Evolutionary conservation across 2,113 vertebrate genomes (phyloP), one percentile per base, ranked within the genome.

Genomic region (Callithrix jacchus): DNA sequence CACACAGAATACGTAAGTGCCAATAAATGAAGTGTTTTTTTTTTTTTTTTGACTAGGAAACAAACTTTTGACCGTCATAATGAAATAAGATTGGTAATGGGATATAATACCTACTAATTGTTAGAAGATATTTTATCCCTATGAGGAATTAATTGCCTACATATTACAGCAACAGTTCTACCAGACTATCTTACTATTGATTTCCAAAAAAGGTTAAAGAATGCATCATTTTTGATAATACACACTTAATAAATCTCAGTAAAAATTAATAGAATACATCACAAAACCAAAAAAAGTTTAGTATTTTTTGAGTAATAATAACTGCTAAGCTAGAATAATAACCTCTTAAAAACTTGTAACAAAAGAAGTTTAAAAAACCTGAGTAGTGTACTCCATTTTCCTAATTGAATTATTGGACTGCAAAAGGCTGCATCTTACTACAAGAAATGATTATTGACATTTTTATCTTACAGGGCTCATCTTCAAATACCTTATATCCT

Each of bases 21-120:
- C 96, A 97, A 97, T 97, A 98, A 98, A 98, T 97, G 97, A 98
- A 98, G 95, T 95, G 94, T 97, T 98, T 98, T 91, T 56, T 98
- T 96, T 95, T 93, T 97, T 98, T 98, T 91, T 56, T 98, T 96
- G 96, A 97, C 61, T 58, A 98, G 97, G 92, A 96, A 97, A 97
- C 98, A 98, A 98, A 98, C 80, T 95, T 97, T 95, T 95, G 89
- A 92, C 3, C 82, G 76, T 94, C 40, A 56, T 30, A 49, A 35
- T 86, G 68, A 66, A 73, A 77, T 86, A 79, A 83, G 49, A 66
- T 68, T 58, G 8, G 6, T 52, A 83, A 92, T 17, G 20, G 16
- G 20, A 52, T 42, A 45, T 17, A 84, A 2, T 3, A 64, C 32
- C 40, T 91, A 32, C 25, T 88, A 87, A 95, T 85, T 97, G 27